These are phyloP conservation scores for Dolichoris vasculosae DNA, from an alignment of 1,140 invertebrate genomes.

Conservation along the genomic window DNA sequence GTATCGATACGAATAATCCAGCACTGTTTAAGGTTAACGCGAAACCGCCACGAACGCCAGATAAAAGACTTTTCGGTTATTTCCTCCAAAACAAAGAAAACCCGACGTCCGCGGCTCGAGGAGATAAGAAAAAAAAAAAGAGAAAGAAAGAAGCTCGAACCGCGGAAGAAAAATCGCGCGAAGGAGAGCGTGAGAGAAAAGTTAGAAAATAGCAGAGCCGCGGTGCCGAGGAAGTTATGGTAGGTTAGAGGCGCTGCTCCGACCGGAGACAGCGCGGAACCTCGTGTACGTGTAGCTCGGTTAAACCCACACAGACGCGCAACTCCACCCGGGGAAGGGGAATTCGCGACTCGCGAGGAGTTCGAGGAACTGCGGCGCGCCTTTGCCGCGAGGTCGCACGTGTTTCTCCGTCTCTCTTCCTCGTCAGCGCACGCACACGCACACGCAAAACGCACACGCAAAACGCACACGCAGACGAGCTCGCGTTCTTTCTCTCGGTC, in stretches of 20 bases:
- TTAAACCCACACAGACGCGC: background rate
- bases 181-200: constrained; percentile 48
- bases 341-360: constrained; percentile 39
- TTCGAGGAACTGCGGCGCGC: constrained; percentile 49
- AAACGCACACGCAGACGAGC: background rate
- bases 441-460: background rate
- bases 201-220: constrained; percentile 26
- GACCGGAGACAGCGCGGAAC: constrained; percentile 4
- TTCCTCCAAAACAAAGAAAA: constrained; percentile 15
- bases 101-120: background rate
- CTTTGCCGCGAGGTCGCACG: constrained; percentile 46
- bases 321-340: background rate
- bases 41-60: too few relatives aligned
- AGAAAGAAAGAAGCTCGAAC: background rate
- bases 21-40: too few relatives aligned
- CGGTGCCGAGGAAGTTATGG: constrained; percentile 17
- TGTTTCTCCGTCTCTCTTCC: constrained; percentile 34
- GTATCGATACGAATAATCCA: too few relatives aligned
- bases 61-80: background rate
- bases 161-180: background rate
- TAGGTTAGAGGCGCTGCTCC: constrained; percentile 19
- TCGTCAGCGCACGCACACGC: background rate
- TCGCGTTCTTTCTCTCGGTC: background rate
- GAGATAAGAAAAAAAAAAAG: background rate
- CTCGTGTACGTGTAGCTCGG: background rate